A percentile compares a stretch with the other conserved stretches of the same genome.
phyloP scores from a whole-genome alignment of 2,113 vertebrate genomes.

The Bothrops jararaca region DNA sequence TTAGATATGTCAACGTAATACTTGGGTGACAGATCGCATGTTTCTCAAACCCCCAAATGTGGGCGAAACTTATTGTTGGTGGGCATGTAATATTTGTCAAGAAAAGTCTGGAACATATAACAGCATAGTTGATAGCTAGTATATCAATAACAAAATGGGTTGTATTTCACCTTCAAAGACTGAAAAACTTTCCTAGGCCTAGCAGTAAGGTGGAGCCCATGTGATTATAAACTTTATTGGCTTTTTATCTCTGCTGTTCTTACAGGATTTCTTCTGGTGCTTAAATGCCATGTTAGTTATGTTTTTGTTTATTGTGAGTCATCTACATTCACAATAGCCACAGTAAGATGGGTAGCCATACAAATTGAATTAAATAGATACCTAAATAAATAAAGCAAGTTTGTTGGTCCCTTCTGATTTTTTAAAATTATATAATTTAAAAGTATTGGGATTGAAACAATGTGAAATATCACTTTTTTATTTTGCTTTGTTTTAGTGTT shows the following conservation, averaged over 20 bases:
- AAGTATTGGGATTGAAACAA: background rate
- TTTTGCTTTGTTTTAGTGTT: background rate
- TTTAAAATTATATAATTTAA: background rate
- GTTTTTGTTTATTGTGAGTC: background rate
- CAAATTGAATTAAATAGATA: background rate
- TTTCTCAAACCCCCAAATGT: background rate
- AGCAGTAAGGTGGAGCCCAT: background rate
- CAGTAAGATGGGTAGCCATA: background rate
- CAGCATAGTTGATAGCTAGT: background rate
- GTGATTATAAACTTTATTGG: background rate
- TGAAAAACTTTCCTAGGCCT: background rate
- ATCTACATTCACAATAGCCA: background rate
- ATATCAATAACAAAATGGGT: background rate
- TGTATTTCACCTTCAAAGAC: background rate
- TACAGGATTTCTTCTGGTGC: background rate
- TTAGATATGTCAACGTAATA: background rate
- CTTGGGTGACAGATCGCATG: background rate
- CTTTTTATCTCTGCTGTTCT: background rate
- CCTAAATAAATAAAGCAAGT: background rate
- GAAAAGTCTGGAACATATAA: background rate
- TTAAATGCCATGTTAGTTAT: background rate
- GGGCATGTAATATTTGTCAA: background rate
- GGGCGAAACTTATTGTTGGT: background rate
- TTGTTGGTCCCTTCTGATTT: background rate
- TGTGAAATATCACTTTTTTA: background rate